Evolutionary conservation across 2,113 vertebrate genomes (phyloP).

Genomic region (Montifringilla adamsi): DNA sequence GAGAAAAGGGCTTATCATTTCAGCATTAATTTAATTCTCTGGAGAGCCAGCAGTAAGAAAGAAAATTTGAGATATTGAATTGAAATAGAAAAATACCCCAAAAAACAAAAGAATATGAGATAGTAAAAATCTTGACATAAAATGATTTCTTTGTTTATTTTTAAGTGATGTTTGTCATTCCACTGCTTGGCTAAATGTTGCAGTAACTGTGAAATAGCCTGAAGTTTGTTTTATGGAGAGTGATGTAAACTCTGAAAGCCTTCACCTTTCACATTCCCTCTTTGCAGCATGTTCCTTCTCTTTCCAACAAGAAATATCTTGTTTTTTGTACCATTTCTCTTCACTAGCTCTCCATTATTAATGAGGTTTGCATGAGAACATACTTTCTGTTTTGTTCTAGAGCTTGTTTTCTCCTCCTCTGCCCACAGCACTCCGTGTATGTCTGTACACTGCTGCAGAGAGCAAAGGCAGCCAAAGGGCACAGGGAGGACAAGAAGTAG

Average conservation of each 20-base stretch:
- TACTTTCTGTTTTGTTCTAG: slow-evolving; percentile 9
- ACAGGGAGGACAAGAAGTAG: not conserved
- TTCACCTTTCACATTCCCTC: not conserved
- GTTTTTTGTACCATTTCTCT: not conserved
- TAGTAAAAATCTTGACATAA: not conserved
- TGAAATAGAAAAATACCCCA: not conserved
- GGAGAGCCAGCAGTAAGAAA: not conserved
- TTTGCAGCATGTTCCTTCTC: not conserved
- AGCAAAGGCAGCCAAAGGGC: not conserved
- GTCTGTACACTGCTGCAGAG: not conserved
- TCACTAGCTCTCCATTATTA: slow-evolving; percentile 22
- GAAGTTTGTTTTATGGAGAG: not conserved
- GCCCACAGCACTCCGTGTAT: not conserved
- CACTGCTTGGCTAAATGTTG: not conserved
- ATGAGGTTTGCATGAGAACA: slow-evolving; percentile 19
- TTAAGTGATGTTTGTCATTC: not conserved
- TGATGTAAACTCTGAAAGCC: not conserved
- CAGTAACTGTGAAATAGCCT: not conserved
- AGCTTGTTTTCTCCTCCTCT: not conserved
- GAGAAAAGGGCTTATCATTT: not conserved
- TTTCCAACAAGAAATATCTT: not conserved
- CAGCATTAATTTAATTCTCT: not conserved
- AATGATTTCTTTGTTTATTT: not conserved
- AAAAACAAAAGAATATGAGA: not conserved
- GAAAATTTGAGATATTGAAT: not conserved